Evolutionary conservation across 2,113 vertebrate species (phyloP).

Genomic region (Cyanoderma ruficeps): DNA sequence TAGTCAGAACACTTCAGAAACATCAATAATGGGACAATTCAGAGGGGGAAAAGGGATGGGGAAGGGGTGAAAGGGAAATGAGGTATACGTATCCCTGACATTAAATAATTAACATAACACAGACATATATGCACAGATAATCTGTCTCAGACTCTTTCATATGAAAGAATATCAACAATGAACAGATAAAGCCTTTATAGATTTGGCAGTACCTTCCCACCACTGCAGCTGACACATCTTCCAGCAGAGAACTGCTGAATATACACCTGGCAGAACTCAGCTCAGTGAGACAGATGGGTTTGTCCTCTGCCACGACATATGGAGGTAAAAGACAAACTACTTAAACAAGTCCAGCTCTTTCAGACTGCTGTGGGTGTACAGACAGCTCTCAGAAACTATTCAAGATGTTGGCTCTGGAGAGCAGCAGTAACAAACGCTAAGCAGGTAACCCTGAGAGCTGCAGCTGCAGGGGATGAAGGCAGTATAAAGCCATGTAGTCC

Average conservation of each 20-base stretch:
- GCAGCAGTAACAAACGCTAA: neutral
- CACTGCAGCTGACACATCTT: neutral
- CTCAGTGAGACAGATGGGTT: fast-evolving
- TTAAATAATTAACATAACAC: neutral
- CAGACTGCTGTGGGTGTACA: neutral
- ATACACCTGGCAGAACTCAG: neutral
- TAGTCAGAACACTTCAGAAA: neutral
- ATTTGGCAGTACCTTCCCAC: neutral
- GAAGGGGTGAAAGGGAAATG: neutral
- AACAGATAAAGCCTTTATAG: neutral
- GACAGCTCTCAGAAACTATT: neutral
- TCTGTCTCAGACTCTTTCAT: neutral
- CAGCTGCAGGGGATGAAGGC: neutral
- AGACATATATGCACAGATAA: neutral
- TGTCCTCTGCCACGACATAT: fast-evolving
- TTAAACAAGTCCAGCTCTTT: neutral
- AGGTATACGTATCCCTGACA: neutral
- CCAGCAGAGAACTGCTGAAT: neutral
- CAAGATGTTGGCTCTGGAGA: neutral
- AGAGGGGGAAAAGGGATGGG: fast-evolving
- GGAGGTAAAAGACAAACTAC: neutral
- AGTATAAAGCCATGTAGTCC: neutral
- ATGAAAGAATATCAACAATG: neutral
- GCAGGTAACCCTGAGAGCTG: neutral
- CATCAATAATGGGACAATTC: neutral